Base-by-base conservation (phyloP, 1,140 invertebrate genomes). In the Prorops nasuta region DNA sequence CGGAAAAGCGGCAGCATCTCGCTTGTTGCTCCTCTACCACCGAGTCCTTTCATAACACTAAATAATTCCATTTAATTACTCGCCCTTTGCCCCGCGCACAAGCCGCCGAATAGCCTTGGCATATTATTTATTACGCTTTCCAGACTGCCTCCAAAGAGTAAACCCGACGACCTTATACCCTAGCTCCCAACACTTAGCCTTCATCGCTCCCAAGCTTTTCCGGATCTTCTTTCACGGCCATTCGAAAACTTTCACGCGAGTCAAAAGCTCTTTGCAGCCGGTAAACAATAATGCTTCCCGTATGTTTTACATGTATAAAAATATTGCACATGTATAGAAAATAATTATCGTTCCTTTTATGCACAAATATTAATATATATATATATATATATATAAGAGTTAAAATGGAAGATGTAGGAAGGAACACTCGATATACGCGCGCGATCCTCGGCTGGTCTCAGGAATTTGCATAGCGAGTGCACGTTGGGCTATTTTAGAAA, bases 41-140 rank as follows among this genome's bases (percentile, higher is more conserved):
- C 41, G 51, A 28, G 45, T 51, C 44, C 37, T 54, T 53, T 56
- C 46, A 44, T 54, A 56, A 64, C 52, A 57, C 63, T 69, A 69
- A 67, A 65, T 64, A 62, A 66, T 67, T 64, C 38, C 48, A 59
- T 57, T 67, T 67, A 66, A 67, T 61, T 69, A 67, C 55, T 46
- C 35, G 50, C 40, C 45, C 48, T 53, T 66, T 61, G 49, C 36
- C 24, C 38, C 46, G 19, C 18, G 56, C 39, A 18, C 34, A 12
- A 21, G 36, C 37, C 49, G 47, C 52, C 56, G 50, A 65, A 67
- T 59, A 48, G 40, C 44, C 41, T 28, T 28, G 24, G 38, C 36
- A 45, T 67, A 66, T 64, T 63, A 67, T 67, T 64, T 66, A 66
- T 67, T 60, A 54, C 48, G 57, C 49, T 58, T 61, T 58, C 41